phyloP scores from a whole-genome alignment of 2,113 vertebrate species.

The Gymnobelideus leadbeateri region DNA sequence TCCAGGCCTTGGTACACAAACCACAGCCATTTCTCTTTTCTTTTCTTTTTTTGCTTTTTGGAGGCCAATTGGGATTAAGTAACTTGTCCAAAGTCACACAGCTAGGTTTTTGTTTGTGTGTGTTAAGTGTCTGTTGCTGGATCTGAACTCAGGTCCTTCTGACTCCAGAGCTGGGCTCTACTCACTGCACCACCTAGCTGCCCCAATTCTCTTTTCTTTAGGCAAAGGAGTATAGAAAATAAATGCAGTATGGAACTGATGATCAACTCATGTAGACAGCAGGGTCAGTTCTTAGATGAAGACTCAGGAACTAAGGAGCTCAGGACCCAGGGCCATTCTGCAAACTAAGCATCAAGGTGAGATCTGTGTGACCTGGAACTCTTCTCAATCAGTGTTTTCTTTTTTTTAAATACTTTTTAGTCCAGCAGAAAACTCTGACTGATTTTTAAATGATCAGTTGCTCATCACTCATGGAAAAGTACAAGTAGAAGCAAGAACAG shows the following conservation, averaged over 20 bases:
- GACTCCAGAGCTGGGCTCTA: too few relatives aligned
- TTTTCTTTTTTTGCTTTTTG: too few relatives aligned
- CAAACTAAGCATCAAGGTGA: neutral
- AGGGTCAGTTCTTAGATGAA: neutral
- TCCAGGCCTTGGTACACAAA: neutral
- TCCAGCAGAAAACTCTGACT: neutral
- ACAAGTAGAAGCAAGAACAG: neutral
- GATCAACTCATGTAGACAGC: neutral
- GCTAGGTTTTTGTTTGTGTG: too few relatives aligned
- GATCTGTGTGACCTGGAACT: neutral
- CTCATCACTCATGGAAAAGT: neutral
- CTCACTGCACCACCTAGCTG: too few relatives aligned
- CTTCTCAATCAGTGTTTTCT: neutral
- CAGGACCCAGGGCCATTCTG: neutral
- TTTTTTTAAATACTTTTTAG: neutral
- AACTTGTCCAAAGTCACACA: too few relatives aligned
- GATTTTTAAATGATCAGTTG: neutral
- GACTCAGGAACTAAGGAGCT: neutral
- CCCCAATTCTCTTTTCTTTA: too few relatives aligned
- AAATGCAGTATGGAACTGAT: neutral
- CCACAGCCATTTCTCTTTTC: too few relatives aligned
- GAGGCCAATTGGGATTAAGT: too few relatives aligned
- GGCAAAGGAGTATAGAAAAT: neutral
- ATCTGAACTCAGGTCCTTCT: too few relatives aligned
- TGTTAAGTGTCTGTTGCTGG: too few relatives aligned